Evolutionary conservation across 2,888 invertebrate species (phyloP).

Genomic region (Agonopterix heracliana): DNA sequence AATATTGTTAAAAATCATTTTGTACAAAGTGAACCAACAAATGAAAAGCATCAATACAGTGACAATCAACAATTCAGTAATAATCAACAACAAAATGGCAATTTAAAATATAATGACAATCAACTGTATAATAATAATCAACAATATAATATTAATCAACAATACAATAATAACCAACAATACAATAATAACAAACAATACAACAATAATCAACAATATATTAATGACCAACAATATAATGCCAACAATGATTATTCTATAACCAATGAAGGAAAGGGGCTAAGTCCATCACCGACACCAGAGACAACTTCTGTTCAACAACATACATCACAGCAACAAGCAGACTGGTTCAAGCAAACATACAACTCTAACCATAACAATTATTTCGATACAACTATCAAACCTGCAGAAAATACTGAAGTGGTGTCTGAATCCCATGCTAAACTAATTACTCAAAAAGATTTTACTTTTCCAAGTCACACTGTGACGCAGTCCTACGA

Average conservation of each 20-base stretch:
- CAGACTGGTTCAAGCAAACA: constrained; percentile 9
- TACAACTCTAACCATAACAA: constrained; percentile 2
- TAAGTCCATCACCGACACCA: no score
- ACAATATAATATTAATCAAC: neutral
- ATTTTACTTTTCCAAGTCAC: constrained; percentile 43
- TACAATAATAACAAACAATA: neutral
- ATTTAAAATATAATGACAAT: neutral
- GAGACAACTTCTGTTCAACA: no score
- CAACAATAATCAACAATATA: neutral
- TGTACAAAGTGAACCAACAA: constrained; percentile 3
- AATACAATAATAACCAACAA: neutral
- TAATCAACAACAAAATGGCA: constrained; percentile 4
- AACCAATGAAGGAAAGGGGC: no score
- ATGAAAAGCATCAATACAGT: constrained; percentile 5
- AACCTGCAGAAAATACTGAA: constrained; percentile 7
- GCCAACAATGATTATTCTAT: no score
- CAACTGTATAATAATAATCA: neutral
- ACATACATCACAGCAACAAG: constrained; percentile 1
- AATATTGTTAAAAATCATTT: constrained; percentile 1
- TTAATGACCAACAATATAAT: neutral
- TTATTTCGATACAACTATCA: constrained; percentile 1
- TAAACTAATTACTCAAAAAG: constrained; percentile 40
- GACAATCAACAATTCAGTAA: neutral
- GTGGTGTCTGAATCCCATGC: constrained; percentile 18
- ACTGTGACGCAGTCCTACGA: constrained; percentile 47